Percentiles rank a stretch among this genome's conserved stretches.
Evolutionary conservation across 2,888 invertebrate genomes (phyloP).

Genomic region (Andricus curvator): DNA sequence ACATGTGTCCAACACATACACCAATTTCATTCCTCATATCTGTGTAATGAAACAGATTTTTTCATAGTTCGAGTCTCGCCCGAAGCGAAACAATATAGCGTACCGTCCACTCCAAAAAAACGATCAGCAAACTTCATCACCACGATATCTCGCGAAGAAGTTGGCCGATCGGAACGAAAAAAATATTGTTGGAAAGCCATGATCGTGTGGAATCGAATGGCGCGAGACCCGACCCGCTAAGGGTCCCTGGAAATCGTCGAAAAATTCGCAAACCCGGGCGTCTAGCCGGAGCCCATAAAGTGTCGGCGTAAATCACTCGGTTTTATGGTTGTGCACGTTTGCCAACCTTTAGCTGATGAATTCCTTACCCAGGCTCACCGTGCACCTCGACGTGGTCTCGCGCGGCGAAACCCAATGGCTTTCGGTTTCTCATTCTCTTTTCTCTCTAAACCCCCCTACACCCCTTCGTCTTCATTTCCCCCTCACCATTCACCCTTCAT

Average conservation of each 20-base stretch:
- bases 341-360: conserved; percentile 78
- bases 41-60: conserved; percentile 37
- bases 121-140: not conserved
- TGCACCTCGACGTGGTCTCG: conserved; percentile 45
- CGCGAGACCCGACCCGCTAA: conserved; percentile 51
- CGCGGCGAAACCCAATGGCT: conserved; percentile 40
- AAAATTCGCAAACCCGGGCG: conserved; percentile 76
- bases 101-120: not conserved
- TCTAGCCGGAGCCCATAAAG: conserved; percentile 75
- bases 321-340: conserved; percentile 78
- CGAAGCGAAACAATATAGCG: conserved; percentile 29
- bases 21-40: not conserved
- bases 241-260: conserved; percentile 71
- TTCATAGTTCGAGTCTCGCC: conserved; percentile 30
- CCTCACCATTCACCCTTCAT: conserved; percentile 39
- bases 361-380: conserved; percentile 72
- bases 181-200: conserved; percentile 34
- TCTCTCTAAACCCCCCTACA: conserved; percentile 45
- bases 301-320: conserved; percentile 77
- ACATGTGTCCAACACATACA: not conserved
- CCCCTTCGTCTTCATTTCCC: conserved; percentile 12
- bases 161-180: conserved; percentile 23
- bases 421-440: conserved; percentile 38
- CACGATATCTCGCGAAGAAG: conserved; percentile 20
- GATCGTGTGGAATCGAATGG: conserved; percentile 55